phyloP scores from a whole-genome alignment of 2,888 invertebrate genomes.

The Acholoe squamosa region DNA sequence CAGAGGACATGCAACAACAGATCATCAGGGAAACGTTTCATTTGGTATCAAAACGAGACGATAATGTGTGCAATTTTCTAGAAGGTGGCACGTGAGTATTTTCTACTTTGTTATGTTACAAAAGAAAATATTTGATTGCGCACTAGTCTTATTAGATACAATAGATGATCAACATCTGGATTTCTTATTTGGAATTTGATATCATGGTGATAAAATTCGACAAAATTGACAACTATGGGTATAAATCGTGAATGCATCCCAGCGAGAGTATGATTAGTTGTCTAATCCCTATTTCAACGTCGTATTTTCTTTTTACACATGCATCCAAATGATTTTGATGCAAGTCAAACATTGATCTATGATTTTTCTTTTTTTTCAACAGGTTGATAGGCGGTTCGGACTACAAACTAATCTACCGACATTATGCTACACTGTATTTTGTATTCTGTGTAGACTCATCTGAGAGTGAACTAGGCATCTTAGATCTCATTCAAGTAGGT shows the following conservation, averaged over 20 bases:
- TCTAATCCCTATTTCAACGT: too few species aligned
- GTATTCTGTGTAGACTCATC: conserved; percentile 99
- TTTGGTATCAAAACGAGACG: conserved; percentile 98
- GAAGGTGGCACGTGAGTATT: conserved; percentile 95
- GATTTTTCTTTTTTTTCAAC: conserved; percentile 68
- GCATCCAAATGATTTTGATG: too few species aligned
- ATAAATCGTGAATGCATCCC: too few species aligned
- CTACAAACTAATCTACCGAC: conserved; percentile 96
- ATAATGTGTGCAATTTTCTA: conserved; percentile 99
- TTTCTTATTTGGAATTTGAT: too few species aligned
- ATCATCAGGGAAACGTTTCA: conserved; percentile 99
- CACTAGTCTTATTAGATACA: too few species aligned
- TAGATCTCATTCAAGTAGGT: conserved; percentile 93
- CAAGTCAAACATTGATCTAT: conserved; percentile 31
- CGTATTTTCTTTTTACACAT: too few species aligned
- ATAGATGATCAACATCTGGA: too few species aligned
- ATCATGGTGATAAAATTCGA: too few species aligned
- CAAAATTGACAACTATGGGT: too few species aligned
- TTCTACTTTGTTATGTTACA: too few species aligned
- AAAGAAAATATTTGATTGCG: too few species aligned
- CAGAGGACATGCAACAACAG: conserved; percentile 99
- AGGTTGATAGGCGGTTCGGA: conserved; percentile 99
- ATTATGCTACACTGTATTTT: conserved; percentile 99
- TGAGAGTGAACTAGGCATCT: conserved; percentile 98
- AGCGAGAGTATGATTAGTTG: too few species aligned